Conservation (phyloP, 2,113 vertebrate genomes). For the Odontophorus gujanensis region DNA sequence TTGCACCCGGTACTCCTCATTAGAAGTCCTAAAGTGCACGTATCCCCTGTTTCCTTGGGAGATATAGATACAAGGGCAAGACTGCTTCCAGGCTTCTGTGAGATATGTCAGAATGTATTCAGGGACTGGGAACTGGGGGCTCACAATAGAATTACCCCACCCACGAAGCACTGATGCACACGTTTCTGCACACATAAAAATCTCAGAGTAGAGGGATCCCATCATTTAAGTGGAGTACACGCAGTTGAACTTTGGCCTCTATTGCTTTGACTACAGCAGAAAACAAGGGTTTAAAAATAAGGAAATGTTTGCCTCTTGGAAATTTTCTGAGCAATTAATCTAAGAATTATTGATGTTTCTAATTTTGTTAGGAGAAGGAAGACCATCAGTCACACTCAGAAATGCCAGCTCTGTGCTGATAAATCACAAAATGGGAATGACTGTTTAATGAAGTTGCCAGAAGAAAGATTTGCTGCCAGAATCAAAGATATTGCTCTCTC, state of each 20-base stretch:
- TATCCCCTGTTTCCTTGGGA: not conserved
- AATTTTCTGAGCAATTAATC: constrained; percentile 55
- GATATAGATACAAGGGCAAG: accelerated
- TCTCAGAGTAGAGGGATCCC: not conserved
- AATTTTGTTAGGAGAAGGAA: constrained; percentile 22
- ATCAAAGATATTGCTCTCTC: constrained; percentile 18
- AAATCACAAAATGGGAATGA: constrained; percentile 18
- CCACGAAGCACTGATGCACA: not conserved
- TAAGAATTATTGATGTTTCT: constrained; percentile 58
- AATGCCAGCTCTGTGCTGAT: constrained; percentile 27
- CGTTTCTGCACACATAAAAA: not conserved
- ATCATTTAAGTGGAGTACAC: not conserved
- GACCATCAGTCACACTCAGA: constrained; percentile 21
- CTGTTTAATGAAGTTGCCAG: constrained; percentile 47
- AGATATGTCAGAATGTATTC: not conserved
- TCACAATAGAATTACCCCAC: not conserved
- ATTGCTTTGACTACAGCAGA: constrained; percentile 55
- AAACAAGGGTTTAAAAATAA: constrained; percentile 70
- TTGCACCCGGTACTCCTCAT: not conserved
- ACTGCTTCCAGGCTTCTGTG: not conserved
- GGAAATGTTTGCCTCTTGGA: constrained; percentile 48
- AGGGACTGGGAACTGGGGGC: not conserved
- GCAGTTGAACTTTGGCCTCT: constrained; percentile 22
- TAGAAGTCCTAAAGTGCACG: not conserved
- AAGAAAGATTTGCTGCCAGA: constrained; percentile 51